Base-by-base conservation (phyloP, 2,888 invertebrate species). In the Agrenia bidenticulata region DNA sequence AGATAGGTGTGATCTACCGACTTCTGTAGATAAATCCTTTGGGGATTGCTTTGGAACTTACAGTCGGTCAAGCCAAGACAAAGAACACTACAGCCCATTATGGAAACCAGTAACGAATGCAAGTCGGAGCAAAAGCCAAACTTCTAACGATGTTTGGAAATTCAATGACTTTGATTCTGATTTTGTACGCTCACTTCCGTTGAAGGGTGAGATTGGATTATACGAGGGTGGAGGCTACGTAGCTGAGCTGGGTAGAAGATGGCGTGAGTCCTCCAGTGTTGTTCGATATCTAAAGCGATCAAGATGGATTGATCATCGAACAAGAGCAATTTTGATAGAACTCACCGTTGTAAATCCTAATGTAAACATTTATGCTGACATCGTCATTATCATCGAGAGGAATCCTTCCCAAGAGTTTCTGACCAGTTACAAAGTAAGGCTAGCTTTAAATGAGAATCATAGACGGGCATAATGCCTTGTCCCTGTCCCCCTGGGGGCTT, bases 151-250 rank as follows among this genome's bases (percentile, higher is more conserved):
- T 41, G 67, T 68, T 13, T 73, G 73, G 73, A 65, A 61, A 23
- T 73, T 55, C 50, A 61, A 61, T 27, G 23, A 37, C 0, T 5
- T 26, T 5, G 26, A 54, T 4, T 19, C 7, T 5, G 17, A 2
- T 17, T 58, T 49, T 19, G 26, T 26, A 13, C 11, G 26, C 2
- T 63, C 72, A 7, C 27, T 62, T 9, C 11, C 50, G 15, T 54
- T 55, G 5, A 21, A 9, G 1, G 73, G 73, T 13, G 15, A 50
- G 2, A 59, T 63, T 32, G 67, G 53, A n/a, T 56, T 1, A 15
- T 73, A 73, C 49, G 68, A 68, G 23, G 73, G 68, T 9, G 70
- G 70, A 11, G 73, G 73, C 0, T 73, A 68, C n/a, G 59, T 68
- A 11, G 55, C 67, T 1, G 67, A 73, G 17, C 54, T 73, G 1